Evolutionary conservation across 2,797 vertebrate species (phyloP), one percentile per base, ranked within the genome.

Genomic region (Gymnoscopelus braueri): DNA sequence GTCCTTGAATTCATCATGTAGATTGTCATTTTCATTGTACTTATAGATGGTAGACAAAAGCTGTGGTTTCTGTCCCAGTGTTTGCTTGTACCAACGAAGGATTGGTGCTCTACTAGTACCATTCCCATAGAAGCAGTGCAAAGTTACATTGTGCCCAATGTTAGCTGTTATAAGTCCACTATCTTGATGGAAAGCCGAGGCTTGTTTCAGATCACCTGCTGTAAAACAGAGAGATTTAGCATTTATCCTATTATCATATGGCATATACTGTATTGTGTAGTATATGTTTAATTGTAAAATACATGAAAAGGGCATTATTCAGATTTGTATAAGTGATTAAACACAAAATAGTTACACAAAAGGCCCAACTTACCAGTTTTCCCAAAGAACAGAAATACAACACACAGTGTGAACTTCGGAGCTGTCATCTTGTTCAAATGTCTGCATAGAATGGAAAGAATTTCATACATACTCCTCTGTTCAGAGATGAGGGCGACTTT

Each of bases 1-100:
- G 35, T 39, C 35, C 35, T 39, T 39, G 35, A 39, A 39, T 39
- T 39, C 49, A n/a, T 6, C 49, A 51, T 51, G 49, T n/a, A n/a
- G 26, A 26, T 26, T 67, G 59, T 54, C 32, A 58, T 49, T 49
- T 70, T 70, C 62, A 62, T 14, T 0, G 0, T 14, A 67, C 63
- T 15, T 63, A 76, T 60, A 6, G 1, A 39, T 7, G 35, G 5
- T 39, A 39, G 35, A 39, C 35, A 57, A 55, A n/a, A 60, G 59
- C 49, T 52, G 51, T 3, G 67, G 80, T 44, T 72, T 69, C 19
- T 63, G 54, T 0, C 81, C 84, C 14, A 66, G 51, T 13, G 0
- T n/a, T 24, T 86, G 85, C 26, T 78, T 83, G 4, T 75, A 80
- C 86, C 86, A 90, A 53, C 62, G 64, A 58, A 68, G 9, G 10